Evolutionary conservation across 2,888 invertebrate genomes (phyloP).

Genomic region (Spilarctia lutea): DNA sequence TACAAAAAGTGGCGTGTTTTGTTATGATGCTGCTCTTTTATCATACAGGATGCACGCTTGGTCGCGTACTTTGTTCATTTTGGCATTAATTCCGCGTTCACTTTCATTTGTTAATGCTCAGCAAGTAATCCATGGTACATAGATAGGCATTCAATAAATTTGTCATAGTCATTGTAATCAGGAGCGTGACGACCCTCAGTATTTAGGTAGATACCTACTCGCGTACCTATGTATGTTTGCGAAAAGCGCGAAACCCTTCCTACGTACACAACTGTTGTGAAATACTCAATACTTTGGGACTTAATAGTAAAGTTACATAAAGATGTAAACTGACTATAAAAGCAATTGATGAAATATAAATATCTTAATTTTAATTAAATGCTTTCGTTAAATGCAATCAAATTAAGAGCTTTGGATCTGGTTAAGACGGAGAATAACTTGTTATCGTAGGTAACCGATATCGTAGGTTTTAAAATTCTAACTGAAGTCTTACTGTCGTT

Average conservation of each 20-base stretch:
- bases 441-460: not conserved
- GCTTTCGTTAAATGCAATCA: not conserved
- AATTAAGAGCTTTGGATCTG: not conserved
- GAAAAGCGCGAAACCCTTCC: not conserved
- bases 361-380: not conserved
- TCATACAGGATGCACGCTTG: constrained; percentile 76
- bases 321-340: not conserved
- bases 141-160: constrained; percentile 6
- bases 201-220: not conserved
- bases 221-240: not conserved
- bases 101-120: constrained; percentile 73
- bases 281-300: no score
- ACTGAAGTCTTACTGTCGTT: not conserved
- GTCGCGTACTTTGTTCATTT: constrained; percentile 76
- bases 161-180: constrained; percentile 17
- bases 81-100: constrained; percentile 70
- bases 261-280: not conserved
- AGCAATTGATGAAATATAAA: not conserved
- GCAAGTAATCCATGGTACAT: constrained; percentile 14
- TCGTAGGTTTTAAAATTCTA: not conserved
- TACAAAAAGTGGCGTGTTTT: constrained; percentile 38
- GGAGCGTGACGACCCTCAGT: constrained; percentile 1
- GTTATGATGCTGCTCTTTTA: constrained; percentile 50
- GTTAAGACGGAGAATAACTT: not conserved
- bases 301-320: no score